Base-by-base conservation (phyloP, 2,888 invertebrate species). In the Tanytarsus gracilentus region DNA sequence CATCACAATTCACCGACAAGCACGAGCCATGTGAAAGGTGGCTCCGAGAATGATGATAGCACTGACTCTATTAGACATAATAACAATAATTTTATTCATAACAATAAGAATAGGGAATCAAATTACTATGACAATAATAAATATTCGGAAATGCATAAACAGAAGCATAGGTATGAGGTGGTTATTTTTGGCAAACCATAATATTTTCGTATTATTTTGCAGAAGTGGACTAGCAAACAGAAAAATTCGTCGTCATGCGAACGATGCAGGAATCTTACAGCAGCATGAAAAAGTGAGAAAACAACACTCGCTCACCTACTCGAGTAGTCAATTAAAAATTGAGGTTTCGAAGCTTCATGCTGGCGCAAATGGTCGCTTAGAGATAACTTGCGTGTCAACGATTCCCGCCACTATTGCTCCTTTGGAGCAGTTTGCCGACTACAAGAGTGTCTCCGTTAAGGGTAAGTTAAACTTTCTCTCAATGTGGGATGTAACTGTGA, bases 331-430 rank as follows among this genome's bases (percentile, higher is more conserved):
- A 63, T 74, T 88, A 51, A 84, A 82, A 71, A 82, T 88, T 63
- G 83, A 86, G 61, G 82, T 88, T 65, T 82, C 84, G 2, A 84
- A 84, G 65, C 75, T 86, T 40, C 82, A 84, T 65, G 80, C 82
- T 27, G 84, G 84, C 3, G 81, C 80, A 26, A 84, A 85, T 66
- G 85, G 85, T 1, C 77, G 79, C 61, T 75, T 88, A 64, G 82
- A 84, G 68, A 78, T 88, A 62, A 86, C 85, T 29, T 88, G 88
- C 69, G 79, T 85, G 63, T 81, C 88, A 36, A 87, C 88, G 53
- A 88, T 88, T 65, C 88, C 88, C 1, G 83, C 84, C 62, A 84
- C 84, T 65, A 80, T 86, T 18, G 82, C 80, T 14, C 81, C 82
- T 33, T 82, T 82, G 60, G 85, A 84, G 66, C 78, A 81, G 65